Percentiles rank a stretch among this genome's conserved stretches.
Evolutionary conservation across 2,888 invertebrate species (phyloP).

Genomic region (Meandrusa payeni): DNA sequence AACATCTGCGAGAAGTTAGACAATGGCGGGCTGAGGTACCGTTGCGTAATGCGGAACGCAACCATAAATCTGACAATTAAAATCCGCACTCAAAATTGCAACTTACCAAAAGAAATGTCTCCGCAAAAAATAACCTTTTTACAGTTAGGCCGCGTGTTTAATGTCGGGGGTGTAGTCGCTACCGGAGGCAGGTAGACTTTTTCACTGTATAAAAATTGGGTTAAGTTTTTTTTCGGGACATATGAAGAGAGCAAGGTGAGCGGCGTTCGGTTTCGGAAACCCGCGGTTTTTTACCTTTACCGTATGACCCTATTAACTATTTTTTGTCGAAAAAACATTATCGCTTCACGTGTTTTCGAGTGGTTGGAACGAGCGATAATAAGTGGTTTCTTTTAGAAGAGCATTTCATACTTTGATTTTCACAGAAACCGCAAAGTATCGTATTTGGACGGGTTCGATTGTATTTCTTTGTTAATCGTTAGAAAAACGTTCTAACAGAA

Average conservation of each 20-base stretch:
- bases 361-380: conserved; percentile 7
- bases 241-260: conserved; percentile 70
- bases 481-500: conserved; percentile 34
- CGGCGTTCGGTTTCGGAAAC: conserved; percentile 77
- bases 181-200: conserved; percentile 70
- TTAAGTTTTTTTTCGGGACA: conserved; percentile 63
- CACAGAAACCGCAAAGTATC: no score
- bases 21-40: conserved; percentile 51
- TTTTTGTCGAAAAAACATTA: conserved; percentile 49
- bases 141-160: conserved; percentile 53
- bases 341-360: conserved; percentile 55
- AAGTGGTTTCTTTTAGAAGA: conserved; percentile 2
- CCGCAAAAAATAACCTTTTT: conserved; percentile 49
- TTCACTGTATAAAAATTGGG: conserved; percentile 70
- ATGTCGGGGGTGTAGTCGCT: conserved; percentile 58
- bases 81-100: conserved; percentile 53
- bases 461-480: conserved; percentile 7
- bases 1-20: conserved; percentile 55
- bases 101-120: conserved; percentile 55
- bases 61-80: conserved; percentile 58
- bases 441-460: no score
- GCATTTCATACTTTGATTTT: not conserved
- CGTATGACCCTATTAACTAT: conserved; percentile 68
- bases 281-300: conserved; percentile 54
- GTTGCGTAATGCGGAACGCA: conserved; percentile 55